Percentiles rank a stretch among this genome's conserved stretches.
Conservation (phyloP, 2,888 invertebrate species). For the Torymus aiolomorphi region DNA sequence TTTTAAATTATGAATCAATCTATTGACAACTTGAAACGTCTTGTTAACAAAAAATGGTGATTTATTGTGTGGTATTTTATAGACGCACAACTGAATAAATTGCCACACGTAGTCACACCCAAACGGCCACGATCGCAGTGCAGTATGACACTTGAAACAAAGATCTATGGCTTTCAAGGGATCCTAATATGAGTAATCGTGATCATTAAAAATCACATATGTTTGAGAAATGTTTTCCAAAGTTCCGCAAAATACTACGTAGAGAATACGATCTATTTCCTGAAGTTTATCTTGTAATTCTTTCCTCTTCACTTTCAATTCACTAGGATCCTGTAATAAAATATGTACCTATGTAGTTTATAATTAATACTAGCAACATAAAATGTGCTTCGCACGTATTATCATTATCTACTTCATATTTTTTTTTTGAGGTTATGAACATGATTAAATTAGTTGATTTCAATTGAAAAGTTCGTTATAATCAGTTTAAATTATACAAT, state of each 20-base stretch:
- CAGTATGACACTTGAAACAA: neutral
- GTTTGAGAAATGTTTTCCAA: neutral
- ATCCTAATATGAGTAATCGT: neutral
- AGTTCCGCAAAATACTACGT: neutral
- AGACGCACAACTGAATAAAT: neutral
- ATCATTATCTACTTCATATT: too few species aligned
- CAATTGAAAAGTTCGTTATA: too few species aligned
- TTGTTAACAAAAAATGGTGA: neutral
- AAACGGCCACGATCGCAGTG: neutral
- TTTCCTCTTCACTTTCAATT: neutral
- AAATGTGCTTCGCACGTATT: too few species aligned
- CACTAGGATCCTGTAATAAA: neutral
- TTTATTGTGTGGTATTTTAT: neutral
- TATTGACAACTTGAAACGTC: neutral
- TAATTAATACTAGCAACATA: too few species aligned
- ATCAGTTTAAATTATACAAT: too few species aligned
- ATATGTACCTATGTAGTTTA: neutral
- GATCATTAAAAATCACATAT: neutral
- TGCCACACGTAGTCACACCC: neutral
- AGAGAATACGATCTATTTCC: neutral
- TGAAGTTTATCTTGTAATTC: neutral
- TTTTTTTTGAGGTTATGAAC: too few species aligned
- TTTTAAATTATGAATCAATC: neutral
- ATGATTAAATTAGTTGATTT: too few species aligned
- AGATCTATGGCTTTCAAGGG: neutral